Base-by-base conservation (phyloP, 2,113 vertebrate species). In the Percina caprodes region DNA sequence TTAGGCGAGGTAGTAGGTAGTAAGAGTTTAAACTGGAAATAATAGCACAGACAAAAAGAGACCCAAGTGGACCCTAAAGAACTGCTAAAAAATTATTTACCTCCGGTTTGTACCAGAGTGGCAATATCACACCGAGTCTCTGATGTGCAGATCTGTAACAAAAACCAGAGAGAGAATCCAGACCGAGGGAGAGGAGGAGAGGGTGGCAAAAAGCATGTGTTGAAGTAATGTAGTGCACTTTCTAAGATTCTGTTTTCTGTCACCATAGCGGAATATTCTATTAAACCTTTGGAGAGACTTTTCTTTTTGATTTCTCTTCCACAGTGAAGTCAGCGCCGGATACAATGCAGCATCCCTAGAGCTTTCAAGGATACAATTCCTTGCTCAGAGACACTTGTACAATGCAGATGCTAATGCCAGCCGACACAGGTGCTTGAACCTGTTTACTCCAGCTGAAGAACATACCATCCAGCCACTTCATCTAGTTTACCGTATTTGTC, bases 31-130 rank as follows among this genome's bases (percentile, higher is more conserved):
- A 77, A 72, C 45, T 63, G 79, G 58, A 60, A 74, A 55, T 69
- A 60, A 83, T 69, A 59, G 13, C 4, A 1, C 7, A 63, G 42
- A 21, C 39, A 39, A n/a, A 77, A 61, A 65, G 10, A 61, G 59
- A 74, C 11, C 55, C 10, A 71, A 67, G 61, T 60, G 65, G 49
- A 77, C 56, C 21, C 49, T 21, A 51, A 87, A 82, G 24, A 82
- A 77, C 24, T 70, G 72, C 26, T 60, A 59, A 66, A 63, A n/a
- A 61, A 23, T 79, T 69, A 79, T 61, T 62, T 55, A 33, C 45
- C n/a, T 26, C 74, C 12, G 66, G 24, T 77, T 54, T 14, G 49
- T 48, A 61, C 21, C 68, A 19, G 11, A 56, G 42, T 14, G 58
- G 74, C 18, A 66, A 63, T n/a, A 67, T 68, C 23, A 46, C 62